These are phyloP conservation scores for Montipora foliosa DNA, from an alignment of 64 coral and sea anemone species.

Conservation along the genomic window DNA sequence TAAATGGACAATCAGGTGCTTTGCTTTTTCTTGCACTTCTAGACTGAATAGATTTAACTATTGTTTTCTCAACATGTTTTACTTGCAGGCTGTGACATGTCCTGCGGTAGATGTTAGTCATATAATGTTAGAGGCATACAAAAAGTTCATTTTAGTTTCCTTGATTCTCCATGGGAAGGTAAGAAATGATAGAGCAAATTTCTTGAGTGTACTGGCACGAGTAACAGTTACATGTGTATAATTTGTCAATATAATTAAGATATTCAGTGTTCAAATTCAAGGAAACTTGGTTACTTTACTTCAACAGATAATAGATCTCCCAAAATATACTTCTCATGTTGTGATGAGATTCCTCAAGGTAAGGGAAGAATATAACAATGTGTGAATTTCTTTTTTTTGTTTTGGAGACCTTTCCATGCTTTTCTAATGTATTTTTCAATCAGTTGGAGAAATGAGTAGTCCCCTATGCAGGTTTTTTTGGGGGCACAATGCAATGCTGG, in stretches of 20 bases:
- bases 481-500: no score
- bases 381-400: no score
- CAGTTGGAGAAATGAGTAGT: no score
- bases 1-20: no score
- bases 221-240: neutral
- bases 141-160: constrained; percentile 97
- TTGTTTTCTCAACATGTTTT: neutral
- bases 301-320: constrained; percentile 90
- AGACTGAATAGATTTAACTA: no score
- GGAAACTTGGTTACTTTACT: neutral
- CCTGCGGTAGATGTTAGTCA: constrained; percentile 98
- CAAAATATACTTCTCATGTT: constrained; percentile 99
- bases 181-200: neutral
- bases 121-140: constrained; percentile 95
- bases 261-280: no score
- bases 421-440: no score
- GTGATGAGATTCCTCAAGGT: constrained; percentile 97
- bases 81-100: constrained; percentile 86
- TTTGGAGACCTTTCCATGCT: no score
- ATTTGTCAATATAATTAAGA: no score
- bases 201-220: no score
- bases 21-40: no score
- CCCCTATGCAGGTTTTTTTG: no score
- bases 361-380: neutral
- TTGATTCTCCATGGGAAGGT: constrained; percentile 97